These are phyloP conservation scores for Atta colombica DNA, from an alignment of 1,140 invertebrate species.

Conservation along the genomic window DNA sequence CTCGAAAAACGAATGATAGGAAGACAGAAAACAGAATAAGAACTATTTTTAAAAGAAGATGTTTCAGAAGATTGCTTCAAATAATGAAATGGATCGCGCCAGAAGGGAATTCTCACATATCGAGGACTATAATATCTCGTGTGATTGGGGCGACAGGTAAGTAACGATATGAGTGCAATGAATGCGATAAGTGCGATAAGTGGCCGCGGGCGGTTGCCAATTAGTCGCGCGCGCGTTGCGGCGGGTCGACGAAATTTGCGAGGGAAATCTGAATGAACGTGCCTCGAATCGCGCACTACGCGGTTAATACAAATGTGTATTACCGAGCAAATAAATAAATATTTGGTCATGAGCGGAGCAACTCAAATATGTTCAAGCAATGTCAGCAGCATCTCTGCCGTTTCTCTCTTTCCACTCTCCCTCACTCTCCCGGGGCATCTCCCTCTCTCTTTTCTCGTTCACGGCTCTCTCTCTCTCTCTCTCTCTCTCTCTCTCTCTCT, in stretches of 20 bases:
- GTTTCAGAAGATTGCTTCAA: not conserved
- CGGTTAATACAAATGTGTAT: conserved; percentile 82
- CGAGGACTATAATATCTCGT: not conserved
- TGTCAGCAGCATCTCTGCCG: conserved; percentile 80
- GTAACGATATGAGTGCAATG: conserved; percentile 56
- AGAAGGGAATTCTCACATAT: conserved; percentile 7
- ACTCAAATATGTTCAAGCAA: conserved; percentile 84
- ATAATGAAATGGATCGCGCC: not conserved
- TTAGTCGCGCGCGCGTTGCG: conserved; percentile 66
- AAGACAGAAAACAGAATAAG: not conserved
- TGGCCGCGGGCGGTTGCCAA: conserved; percentile 62
- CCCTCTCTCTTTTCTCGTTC: conserved; percentile 57
- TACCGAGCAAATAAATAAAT: conserved; percentile 85
- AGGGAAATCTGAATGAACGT: conserved; percentile 78
- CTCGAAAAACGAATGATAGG: not conserved
- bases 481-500: conserved; percentile 42
- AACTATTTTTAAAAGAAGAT: not conserved
- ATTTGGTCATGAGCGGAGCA: conserved; percentile 83
- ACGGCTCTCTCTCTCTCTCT: conserved; percentile 15
- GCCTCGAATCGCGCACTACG: conserved; percentile 77
- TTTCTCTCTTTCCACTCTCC: conserved; percentile 71
- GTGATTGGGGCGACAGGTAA: conserved; percentile 10
- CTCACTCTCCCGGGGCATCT: conserved; percentile 36
- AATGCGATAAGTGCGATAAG: conserved; percentile 57
- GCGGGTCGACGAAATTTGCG: conserved; percentile 71